A percentile compares a stretch with the other conserved stretches of the same genome.
Evolutionary conservation across 2,113 vertebrate genomes (phyloP).

Genomic region (Calypte anna): DNA sequence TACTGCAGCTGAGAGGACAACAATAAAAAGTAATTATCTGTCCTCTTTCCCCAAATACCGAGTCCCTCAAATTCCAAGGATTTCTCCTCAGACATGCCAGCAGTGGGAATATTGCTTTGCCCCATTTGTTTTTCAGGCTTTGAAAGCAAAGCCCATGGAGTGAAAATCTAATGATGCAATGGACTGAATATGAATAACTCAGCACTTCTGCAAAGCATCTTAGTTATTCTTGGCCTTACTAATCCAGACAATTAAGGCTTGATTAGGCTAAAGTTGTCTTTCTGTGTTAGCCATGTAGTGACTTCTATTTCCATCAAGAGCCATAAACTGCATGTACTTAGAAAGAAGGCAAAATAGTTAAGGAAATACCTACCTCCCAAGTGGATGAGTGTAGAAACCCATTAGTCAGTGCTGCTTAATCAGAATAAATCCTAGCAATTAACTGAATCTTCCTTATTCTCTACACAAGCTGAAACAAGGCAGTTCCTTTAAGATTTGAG

Average conservation of each 20-base stretch:
- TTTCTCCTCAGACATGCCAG: background rate
- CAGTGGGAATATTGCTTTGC: background rate
- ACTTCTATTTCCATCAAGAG: conserved; percentile 23
- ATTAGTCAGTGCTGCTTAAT: background rate
- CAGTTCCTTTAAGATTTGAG: background rate
- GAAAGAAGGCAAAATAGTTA: background rate
- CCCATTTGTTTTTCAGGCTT: background rate
- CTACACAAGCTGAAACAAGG: background rate
- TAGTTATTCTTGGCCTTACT: conserved; percentile 9
- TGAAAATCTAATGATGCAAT: background rate
- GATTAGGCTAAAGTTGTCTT: conserved; percentile 57
- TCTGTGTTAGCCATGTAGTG: background rate
- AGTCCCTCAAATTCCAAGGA: background rate
- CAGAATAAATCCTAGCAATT: background rate
- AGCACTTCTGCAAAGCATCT: background rate
- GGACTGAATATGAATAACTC: background rate
- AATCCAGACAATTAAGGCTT: conserved; percentile 40
- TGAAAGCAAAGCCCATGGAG: background rate
- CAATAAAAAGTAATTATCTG: conserved; percentile 37
- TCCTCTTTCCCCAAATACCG: conserved; percentile 1
- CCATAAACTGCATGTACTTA: background rate
- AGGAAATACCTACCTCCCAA: background rate
- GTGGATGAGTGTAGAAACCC: background rate
- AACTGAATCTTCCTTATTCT: background rate
- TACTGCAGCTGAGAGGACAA: conserved; percentile 14